Evolutionary conservation across 2,113 vertebrate genomes (phyloP), one percentile per base, ranked within the genome.

Genomic region (Microtus richardsoni): DNA sequence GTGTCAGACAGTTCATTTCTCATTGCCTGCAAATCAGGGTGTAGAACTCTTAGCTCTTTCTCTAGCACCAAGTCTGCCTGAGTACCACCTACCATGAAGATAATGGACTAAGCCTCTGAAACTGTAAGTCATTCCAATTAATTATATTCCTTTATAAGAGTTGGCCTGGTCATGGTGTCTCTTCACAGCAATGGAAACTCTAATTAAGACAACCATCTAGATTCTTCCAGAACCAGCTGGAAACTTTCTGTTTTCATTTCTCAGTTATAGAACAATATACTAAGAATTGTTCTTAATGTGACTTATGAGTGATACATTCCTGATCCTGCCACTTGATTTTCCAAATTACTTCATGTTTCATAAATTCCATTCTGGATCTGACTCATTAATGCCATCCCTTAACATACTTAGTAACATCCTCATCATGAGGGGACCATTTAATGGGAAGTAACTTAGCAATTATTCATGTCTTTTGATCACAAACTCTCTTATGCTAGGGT

Each of bases 401-500:
- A 94, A 70, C 92, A 78, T 70, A 28, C 1, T 94, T 86, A 95
- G 33, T 70, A 71, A 19, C 28, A 39, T 87, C 52, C 24, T 94
- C 22, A 36, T 49, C 3, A 1, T 4, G 33, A 58, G 93, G n/a
- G 21, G 77, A 91, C 0, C 0, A 91, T 90, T 91, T 88, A 62
- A 9, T 70, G 26, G 79, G 85, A 87, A 88, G 1, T 88, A 62
- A 60, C 3, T 70, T n/a, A 39, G 82, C 41, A 70, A 28, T 60
- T 62, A 93, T 92, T 93, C n/a, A 58, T 16, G 12, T 91, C 41
- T 19, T 86, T 70, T 80, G 78, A 10, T 70, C 78, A 95, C 39
- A 7, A 39, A 95, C 39, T 4, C 4, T 95, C 3, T 19, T 19
- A 71, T 84, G 41, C 68, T 62, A 21, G 26, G 86, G 21, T 13